Conservation (phyloP, 2,888 invertebrate species). For the Heliothis peltigera region DNA sequence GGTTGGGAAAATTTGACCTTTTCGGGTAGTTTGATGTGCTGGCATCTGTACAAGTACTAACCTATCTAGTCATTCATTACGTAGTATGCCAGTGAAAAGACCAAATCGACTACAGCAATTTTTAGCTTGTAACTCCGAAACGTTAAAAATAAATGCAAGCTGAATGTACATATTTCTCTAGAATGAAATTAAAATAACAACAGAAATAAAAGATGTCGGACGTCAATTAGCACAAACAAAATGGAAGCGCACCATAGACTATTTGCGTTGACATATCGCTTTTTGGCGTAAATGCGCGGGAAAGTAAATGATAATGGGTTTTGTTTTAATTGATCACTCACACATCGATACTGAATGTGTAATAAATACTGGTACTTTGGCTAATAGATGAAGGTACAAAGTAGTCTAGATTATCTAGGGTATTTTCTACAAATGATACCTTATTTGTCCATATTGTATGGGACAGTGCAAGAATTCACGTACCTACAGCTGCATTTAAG, state of each 20-base stretch:
- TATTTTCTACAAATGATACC: not conserved
- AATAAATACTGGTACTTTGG: constrained; percentile 17
- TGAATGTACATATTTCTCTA: not conserved
- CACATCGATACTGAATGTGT: constrained; percentile 13
- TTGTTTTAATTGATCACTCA: constrained; percentile 13
- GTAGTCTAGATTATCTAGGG: not conserved
- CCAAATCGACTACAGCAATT: too few relatives aligned
- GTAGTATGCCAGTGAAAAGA: too few relatives aligned
- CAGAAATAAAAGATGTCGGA: constrained; percentile 15
- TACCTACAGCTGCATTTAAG: not conserved
- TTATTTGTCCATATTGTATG: not conserved
- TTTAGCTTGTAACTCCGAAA: too few relatives aligned
- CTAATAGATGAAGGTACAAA: constrained; percentile 1
- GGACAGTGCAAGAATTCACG: not conserved
- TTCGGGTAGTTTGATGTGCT: too few relatives aligned
- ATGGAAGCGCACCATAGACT: constrained; percentile 30
- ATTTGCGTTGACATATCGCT: constrained; percentile 27
- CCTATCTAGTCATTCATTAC: too few relatives aligned
- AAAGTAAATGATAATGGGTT: constrained; percentile 23
- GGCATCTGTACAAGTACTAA: too few relatives aligned
- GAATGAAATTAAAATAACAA: not conserved
- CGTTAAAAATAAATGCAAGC: too few relatives aligned
- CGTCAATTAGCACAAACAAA: constrained; percentile 33
- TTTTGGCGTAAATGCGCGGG: constrained; percentile 31
- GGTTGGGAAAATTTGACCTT: too few relatives aligned